Conservation (phyloP, 2,113 vertebrate genomes). For the Indri indri region DNA sequence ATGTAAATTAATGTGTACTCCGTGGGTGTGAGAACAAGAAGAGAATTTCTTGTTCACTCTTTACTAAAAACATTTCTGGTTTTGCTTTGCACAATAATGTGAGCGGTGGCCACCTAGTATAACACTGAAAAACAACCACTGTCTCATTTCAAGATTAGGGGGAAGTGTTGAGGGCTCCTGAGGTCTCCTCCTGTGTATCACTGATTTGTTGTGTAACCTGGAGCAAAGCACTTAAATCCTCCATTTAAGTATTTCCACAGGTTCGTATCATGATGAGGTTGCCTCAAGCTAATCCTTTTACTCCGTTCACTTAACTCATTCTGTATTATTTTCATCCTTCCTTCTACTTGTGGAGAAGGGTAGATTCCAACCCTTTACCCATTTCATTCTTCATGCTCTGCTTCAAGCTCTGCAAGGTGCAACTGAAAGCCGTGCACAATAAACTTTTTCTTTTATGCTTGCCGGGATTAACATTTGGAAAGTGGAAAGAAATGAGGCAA, state of each 20-base stretch:
- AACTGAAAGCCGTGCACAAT: neutral
- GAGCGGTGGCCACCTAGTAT: too few species aligned
- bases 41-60: neutral
- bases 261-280: neutral
- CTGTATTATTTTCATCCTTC: neutral
- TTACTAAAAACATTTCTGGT: too few species aligned
- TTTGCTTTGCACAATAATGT: neutral
- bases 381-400: neutral
- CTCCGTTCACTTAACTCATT: neutral
- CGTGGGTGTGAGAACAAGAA: rapidly evolving
- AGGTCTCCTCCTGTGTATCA: neutral
- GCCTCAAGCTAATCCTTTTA: neutral
- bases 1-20: neutral
- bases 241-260: neutral
- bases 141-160: neutral
- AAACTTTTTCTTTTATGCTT: neutral
- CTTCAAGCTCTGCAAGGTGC: neutral
- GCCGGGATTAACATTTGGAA: slow-evolving; percentile 4
- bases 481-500: neutral
- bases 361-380: neutral
- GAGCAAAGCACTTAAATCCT: neutral
- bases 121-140: neutral
- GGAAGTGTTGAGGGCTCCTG: neutral
- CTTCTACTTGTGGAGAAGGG: neutral
- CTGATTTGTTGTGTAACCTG: neutral